Evolutionary conservation across 1,140 invertebrate species (phyloP).

Genomic region (Mizuhopecten yessoensis): DNA sequence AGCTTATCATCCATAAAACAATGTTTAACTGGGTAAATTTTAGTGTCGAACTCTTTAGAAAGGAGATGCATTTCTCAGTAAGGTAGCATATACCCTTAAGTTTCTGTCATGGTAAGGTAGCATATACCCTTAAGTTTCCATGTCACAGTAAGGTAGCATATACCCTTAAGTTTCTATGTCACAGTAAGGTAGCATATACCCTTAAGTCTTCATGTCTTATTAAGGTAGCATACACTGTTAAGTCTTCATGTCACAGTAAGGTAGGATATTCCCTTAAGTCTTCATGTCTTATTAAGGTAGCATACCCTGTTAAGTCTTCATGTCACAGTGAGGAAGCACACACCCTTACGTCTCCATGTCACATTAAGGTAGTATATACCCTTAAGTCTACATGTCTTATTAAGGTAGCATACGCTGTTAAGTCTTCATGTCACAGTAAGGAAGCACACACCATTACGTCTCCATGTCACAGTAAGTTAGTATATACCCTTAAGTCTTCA

Average conservation of each 20-base stretch:
- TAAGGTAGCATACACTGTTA: background rate
- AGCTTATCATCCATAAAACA: background rate
- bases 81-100: background rate
- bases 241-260: background rate
- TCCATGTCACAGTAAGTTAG: background rate
- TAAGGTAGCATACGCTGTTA: background rate
- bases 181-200: background rate
- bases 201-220: background rate
- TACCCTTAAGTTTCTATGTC: background rate
- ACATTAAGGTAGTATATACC: background rate
- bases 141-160: background rate
- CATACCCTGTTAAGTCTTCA: background rate
- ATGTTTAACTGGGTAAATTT: too few relatives aligned
- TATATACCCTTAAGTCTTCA: background rate
- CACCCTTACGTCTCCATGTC: background rate
- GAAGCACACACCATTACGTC: background rate
- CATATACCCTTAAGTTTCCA: background rate
- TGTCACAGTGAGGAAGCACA: background rate
- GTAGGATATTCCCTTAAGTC: background rate
- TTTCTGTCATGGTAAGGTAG: background rate
- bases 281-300: background rate
- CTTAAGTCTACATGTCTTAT: background rate
- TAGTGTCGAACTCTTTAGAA: constrained; percentile 39
- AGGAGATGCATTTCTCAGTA: background rate
- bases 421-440: background rate